Conservation (phyloP, 2,113 vertebrate species). For the Daphoenositta chrysoptera region DNA sequence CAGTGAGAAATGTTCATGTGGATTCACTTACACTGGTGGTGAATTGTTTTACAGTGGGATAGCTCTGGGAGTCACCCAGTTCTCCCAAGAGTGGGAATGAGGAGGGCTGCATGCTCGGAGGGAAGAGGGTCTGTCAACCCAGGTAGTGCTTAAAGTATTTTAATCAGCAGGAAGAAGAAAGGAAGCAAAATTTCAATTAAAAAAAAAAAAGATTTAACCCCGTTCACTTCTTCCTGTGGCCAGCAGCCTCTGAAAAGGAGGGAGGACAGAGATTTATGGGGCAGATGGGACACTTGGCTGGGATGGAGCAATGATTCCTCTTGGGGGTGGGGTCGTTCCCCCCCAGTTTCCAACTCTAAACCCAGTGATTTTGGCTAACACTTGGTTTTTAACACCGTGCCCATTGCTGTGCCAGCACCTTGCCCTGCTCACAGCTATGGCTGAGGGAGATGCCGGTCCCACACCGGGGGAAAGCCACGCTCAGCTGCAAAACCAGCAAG, state of each 20-base stretch:
- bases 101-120: accelerated
- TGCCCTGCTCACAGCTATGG: neutral
- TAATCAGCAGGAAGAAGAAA: neutral
- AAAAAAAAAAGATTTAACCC: too few relatives aligned
- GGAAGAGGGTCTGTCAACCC: neutral
- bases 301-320: neutral
- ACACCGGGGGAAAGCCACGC: accelerated
- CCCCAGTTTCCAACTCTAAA: accelerated
- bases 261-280: accelerated
- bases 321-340: accelerated
- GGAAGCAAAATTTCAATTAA: neutral
- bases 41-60: neutral
- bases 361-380: neutral
- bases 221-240: neutral
- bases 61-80: neutral
- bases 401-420: neutral
- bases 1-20: neutral
- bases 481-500: neutral
- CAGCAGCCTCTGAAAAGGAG: neutral
- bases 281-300: neutral
- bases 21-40: neutral
- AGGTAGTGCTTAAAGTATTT: neutral
- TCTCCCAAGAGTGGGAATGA: neutral
- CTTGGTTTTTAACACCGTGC: accelerated
- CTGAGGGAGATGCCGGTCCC: neutral